Base-by-base conservation (phyloP, 2,797 vertebrate genomes). In the Argya squamiceps region DNA sequence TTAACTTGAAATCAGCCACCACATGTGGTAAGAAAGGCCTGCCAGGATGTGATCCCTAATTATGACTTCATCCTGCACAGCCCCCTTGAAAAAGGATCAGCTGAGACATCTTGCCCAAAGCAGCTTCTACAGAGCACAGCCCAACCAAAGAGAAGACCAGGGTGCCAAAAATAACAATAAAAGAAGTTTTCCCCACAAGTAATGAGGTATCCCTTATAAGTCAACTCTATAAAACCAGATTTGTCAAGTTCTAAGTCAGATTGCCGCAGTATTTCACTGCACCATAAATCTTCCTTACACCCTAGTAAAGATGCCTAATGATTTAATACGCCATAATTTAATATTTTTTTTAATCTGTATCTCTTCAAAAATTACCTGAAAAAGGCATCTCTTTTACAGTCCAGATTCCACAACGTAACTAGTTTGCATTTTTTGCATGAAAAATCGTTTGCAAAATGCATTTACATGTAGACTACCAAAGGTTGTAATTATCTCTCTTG, bases 261-360 rank as follows among this genome's bases (percentile, higher is more conserved):
- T 85, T 96, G 92, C 65, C 87, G 97, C 86, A 96, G 60, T 97
- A 97, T 97, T 97, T 98, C 97, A 97, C 96, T 96, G 97, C 86
- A 92, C 82, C 87, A 96, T 97, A 97, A 97, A 97, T 98, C 96
- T 97, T 97, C 88, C 94, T 93, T 74, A 83, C 63, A 92, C 50
- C 50, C 74, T 68, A 93, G 78, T 97, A 95, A 97, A 97, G 94
- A 95, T 94, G 92, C 92, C 94, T 96, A 93, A 96, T 96, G 96
- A 98, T 97, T 97, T 97, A 97, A 96, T 85, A 91, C 43, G 88
- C 93, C 90, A 71, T 96, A 92, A 88, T 91, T 84, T 81, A 46
- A n/a, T n/a, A n/a, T 96, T 94, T 68, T 78, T 82, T 82, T 74
- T 13, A 62, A 96, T 93, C 92, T 95, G 76, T 89, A 95, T 92